These are phyloP conservation scores for Furnarius figulus DNA, from an alignment of 2,113 vertebrate genomes.

Conservation along the genomic window DNA sequence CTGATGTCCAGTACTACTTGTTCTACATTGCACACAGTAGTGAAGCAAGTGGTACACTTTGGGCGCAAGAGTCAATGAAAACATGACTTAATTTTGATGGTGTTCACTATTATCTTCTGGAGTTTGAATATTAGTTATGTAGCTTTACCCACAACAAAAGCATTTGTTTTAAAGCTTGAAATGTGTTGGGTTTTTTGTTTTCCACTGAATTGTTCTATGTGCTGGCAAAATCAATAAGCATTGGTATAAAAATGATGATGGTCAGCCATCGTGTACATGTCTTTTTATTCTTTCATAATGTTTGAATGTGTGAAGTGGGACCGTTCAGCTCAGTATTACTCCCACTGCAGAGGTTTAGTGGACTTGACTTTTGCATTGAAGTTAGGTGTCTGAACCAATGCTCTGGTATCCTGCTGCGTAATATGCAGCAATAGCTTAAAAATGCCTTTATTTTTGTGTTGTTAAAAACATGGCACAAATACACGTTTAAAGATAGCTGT, in stretches of 20 bases:
- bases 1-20: not conserved
- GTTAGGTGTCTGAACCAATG: not conserved
- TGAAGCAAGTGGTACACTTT: not conserved
- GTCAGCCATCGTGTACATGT: not conserved
- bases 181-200: not conserved
- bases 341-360: not conserved
- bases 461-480: conserved; percentile 45
- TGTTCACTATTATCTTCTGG: not conserved
- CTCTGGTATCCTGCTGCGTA: conserved; percentile 31
- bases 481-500: conserved; percentile 69
- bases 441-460: conserved; percentile 64
- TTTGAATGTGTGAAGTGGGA: conserved; percentile 14
- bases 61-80: not conserved
- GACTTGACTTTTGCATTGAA: not conserved
- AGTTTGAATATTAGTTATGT: not conserved
- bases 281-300: not conserved
- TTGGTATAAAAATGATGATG: not conserved
- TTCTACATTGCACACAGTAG: not conserved
- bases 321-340: not conserved
- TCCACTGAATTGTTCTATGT: not conserved
- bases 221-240: not conserved
- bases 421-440: conserved; percentile 6
- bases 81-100: not conserved
- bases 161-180: not conserved
- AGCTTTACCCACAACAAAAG: not conserved